phyloP scores from a whole-genome alignment of 1,140 invertebrate species.

The Brachionus rotundiformis region DNA sequence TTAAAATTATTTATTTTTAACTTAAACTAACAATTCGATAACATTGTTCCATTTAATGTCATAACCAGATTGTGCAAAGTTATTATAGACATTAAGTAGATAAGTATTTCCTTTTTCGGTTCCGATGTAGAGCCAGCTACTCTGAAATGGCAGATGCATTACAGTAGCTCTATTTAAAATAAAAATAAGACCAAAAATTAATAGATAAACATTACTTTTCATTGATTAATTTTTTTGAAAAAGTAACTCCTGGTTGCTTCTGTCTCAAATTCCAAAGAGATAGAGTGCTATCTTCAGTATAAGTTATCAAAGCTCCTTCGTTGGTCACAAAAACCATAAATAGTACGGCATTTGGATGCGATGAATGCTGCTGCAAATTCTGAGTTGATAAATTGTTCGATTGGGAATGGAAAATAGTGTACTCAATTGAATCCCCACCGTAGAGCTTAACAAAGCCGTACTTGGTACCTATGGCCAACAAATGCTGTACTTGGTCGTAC shows the following conservation, averaged over 20 bases:
- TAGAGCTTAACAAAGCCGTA: slow-evolving; percentile 92
- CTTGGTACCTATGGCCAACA: slow-evolving; percentile 94
- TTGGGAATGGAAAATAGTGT: slow-evolving; percentile 50
- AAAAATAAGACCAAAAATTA: not conserved
- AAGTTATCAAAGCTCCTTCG: slow-evolving; percentile 83
- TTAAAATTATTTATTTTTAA: not conserved
- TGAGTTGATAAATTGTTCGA: not conserved
- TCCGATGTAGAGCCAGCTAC: slow-evolving; percentile 97
- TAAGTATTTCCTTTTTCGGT: slow-evolving; percentile 97
- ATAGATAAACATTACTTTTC: slow-evolving; percentile 73
- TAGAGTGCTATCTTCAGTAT: slow-evolving; percentile 87
- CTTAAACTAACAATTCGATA: slow-evolving; percentile 92
- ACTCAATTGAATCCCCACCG: slow-evolving; percentile 15
- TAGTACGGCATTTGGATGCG: slow-evolving; percentile 53
- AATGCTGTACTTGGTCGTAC: slow-evolving; percentile 93
- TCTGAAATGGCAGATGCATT: slow-evolving; percentile 71
- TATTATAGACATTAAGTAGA: slow-evolving; percentile 86
- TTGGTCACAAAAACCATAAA: slow-evolving; percentile 13
- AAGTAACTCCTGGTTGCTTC: slow-evolving; percentile 86
- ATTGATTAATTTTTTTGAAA: slow-evolving; percentile 91
- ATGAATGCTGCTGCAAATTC: not conserved
- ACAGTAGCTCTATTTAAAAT: not conserved
- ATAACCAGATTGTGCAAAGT: slow-evolving; percentile 92
- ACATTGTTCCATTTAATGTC: slow-evolving; percentile 99
- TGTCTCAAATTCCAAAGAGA: slow-evolving; percentile 97